phyloP scores from a whole-genome alignment of 1,140 invertebrate genomes.

The Zaprionus ornatus region DNA sequence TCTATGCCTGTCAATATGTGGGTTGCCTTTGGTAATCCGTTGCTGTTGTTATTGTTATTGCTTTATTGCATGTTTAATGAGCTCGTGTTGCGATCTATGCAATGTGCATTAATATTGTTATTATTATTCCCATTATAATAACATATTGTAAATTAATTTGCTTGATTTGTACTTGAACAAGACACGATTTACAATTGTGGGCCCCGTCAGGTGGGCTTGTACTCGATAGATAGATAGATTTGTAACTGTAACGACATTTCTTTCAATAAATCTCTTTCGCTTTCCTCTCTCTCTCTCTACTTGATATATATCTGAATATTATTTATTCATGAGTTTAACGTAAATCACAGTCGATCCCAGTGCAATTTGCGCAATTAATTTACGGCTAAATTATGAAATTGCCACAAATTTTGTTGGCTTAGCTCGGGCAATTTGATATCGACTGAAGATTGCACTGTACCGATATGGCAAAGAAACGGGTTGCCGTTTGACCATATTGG shows the following conservation, averaged over 20 bases:
- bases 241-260: constrained; percentile 45
- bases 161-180: constrained; percentile 63
- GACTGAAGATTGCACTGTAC: constrained; percentile 42
- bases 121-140: constrained; percentile 31
- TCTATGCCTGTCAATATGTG: constrained; percentile 14
- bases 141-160: constrained; percentile 63
- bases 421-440: constrained; percentile 42
- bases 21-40: background rate
- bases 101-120: constrained; percentile 22
- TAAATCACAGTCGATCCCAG: constrained; percentile 51
- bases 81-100: constrained; percentile 52
- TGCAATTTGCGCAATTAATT: constrained; percentile 77
- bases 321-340: constrained; percentile 50
- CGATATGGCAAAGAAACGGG: constrained; percentile 44
- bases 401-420: constrained; percentile 54
- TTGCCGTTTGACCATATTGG: constrained; percentile 38
- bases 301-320: constrained; percentile 1
- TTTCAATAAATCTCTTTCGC: background rate
- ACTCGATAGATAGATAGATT: constrained; percentile 14
- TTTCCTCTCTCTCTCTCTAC: background rate
- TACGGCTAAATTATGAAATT: constrained; percentile 58
- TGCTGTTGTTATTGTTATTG: constrained; percentile 20
- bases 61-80: constrained; percentile 42
- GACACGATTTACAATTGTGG: constrained; percentile 55
- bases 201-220: background rate